Percentiles rank a stretch among this genome's conserved stretches.
Evolutionary conservation across 1,140 invertebrate species (phyloP).

Genomic region (Achroia grisella): DNA sequence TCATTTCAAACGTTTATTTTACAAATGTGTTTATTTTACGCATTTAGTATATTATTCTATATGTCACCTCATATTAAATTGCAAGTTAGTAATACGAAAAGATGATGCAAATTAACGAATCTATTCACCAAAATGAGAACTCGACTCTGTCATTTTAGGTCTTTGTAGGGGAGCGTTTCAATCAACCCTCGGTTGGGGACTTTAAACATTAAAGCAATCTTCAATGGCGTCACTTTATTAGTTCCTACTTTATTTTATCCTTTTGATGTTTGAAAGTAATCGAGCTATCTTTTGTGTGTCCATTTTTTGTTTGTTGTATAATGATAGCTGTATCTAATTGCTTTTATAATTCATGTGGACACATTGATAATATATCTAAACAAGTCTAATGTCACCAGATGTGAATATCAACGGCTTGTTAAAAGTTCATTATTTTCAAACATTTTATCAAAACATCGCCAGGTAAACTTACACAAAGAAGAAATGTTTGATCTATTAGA

Average conservation of each 20-base stretch:
- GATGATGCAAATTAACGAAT: conserved; percentile 70
- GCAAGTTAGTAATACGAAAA: conserved; percentile 1
- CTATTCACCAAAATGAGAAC: conserved; percentile 62
- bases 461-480: too few relatives aligned
- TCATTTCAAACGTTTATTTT: too few relatives aligned
- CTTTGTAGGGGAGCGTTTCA: conserved; percentile 49
- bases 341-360: too few relatives aligned
- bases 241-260: conserved; percentile 60
- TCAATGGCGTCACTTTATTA: conserved; percentile 65
- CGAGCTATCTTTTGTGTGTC: conserved; percentile 37
- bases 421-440: too few relatives aligned
- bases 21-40: too few relatives aligned
- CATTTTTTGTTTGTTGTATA: conserved; percentile 15
- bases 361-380: conserved; percentile 9
- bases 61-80: too few relatives aligned
- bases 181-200: conserved; percentile 61
- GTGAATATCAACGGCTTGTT: too few relatives aligned
- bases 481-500: too few relatives aligned
- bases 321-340: too few relatives aligned
- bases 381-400: conserved; percentile 5
- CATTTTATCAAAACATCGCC: too few relatives aligned
- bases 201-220: conserved; percentile 67
- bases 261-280: conserved; percentile 66
- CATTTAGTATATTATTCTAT: too few relatives aligned
- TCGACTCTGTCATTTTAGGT: conserved; percentile 44